These are phyloP conservation scores for Eurois occulta DNA, from an alignment of 2,888 invertebrate genomes.

Conservation along the genomic window DNA sequence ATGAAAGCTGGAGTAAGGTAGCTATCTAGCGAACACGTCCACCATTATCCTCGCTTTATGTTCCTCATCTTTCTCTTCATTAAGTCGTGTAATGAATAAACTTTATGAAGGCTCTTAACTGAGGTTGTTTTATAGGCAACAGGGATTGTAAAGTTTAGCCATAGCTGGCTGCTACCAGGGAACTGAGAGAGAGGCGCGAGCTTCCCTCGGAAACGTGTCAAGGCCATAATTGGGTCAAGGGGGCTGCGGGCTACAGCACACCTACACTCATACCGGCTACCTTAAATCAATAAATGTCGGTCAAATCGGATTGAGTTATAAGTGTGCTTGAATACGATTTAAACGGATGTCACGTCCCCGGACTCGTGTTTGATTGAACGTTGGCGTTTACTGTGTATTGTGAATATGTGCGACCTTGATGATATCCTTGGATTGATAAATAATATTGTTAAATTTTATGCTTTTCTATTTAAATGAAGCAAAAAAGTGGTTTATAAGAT, in stretches of 20 bases:
- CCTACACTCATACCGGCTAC: constrained; percentile 54
- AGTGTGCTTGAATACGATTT: constrained; percentile 12
- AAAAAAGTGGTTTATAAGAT: neutral
- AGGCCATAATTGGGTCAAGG: constrained; percentile 80
- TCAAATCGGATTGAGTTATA: constrained; percentile 32
- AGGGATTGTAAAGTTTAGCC: constrained; percentile 62
- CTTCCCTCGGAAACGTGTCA: constrained; percentile 77
- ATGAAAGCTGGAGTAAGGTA: constrained; percentile 1
- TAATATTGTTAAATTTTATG: neutral
- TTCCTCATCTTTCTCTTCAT: constrained; percentile 36
- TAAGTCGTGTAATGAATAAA: constrained; percentile 54
- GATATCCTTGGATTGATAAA: constrained; percentile 1
- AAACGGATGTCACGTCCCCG: neutral
- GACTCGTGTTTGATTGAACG: neutral
- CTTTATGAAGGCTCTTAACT: constrained; percentile 51
- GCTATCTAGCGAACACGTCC: neutral
- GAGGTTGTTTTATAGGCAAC: constrained; percentile 64
- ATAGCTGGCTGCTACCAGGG: constrained; percentile 40
- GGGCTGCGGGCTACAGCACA: constrained; percentile 59
- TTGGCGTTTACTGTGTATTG: constrained; percentile 1
- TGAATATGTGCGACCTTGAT: neutral
- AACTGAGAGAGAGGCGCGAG: constrained; percentile 33
- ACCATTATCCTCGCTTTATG: constrained; percentile 25
- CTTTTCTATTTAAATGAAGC: neutral
- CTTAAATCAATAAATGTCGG: constrained; percentile 69